Evolutionary conservation across 2,888 invertebrate species (phyloP).

Genomic region (Zeuzera pyrina): DNA sequence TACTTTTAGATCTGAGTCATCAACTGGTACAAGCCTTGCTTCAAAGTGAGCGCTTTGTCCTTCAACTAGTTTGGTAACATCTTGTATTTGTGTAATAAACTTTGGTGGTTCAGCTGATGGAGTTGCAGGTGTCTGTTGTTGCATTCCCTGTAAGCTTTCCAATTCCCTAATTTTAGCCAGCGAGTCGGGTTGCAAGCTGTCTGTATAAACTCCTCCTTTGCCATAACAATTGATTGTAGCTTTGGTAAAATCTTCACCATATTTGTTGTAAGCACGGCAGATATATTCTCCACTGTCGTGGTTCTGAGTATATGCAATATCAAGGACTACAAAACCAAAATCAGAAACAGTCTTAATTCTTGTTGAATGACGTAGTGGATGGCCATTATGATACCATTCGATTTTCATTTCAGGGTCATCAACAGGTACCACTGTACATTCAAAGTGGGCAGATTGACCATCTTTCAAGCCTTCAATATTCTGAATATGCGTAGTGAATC

Average conservation of each 20-base stretch:
- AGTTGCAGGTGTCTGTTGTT: slow-evolving; percentile 75
- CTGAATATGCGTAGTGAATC: slow-evolving; percentile 90
- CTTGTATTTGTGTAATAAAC: slow-evolving; percentile 89
- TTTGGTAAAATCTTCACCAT: slow-evolving; percentile 89
- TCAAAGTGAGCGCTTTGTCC: slow-evolving; percentile 96
- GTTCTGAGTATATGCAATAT: slow-evolving; percentile 93
- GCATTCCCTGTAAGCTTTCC: slow-evolving; percentile 81
- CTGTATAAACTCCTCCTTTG: slow-evolving; percentile 88
- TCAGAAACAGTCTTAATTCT: slow-evolving; percentile 95
- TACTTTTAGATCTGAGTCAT: slow-evolving; percentile 94
- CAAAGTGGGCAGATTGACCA: slow-evolving; percentile 95
- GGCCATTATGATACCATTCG: slow-evolving; percentile 97
- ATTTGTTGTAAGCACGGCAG: slow-evolving; percentile 92
- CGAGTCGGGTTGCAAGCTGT: slow-evolving; percentile 93
- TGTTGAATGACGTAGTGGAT: slow-evolving; percentile 89
- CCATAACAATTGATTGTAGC: slow-evolving; percentile 90
- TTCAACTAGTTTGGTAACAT: slow-evolving; percentile 90
- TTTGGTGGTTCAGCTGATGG: slow-evolving; percentile 88
- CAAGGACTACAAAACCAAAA: slow-evolving; percentile 95
- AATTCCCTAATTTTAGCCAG: slow-evolving; percentile 89
- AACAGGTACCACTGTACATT: slow-evolving; percentile 93
- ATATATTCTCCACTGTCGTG: slow-evolving; percentile 96
- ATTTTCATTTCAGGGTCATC: slow-evolving; percentile 95
- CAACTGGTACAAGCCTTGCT: slow-evolving; percentile 92
- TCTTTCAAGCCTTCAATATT: slow-evolving; percentile 89